A percentile compares a stretch with the other conserved stretches of the same genome.
These are phyloP conservation scores for Gorsachius magnificus DNA, from an alignment of 2,797 vertebrate genomes.

Conservation along the genomic window DNA sequence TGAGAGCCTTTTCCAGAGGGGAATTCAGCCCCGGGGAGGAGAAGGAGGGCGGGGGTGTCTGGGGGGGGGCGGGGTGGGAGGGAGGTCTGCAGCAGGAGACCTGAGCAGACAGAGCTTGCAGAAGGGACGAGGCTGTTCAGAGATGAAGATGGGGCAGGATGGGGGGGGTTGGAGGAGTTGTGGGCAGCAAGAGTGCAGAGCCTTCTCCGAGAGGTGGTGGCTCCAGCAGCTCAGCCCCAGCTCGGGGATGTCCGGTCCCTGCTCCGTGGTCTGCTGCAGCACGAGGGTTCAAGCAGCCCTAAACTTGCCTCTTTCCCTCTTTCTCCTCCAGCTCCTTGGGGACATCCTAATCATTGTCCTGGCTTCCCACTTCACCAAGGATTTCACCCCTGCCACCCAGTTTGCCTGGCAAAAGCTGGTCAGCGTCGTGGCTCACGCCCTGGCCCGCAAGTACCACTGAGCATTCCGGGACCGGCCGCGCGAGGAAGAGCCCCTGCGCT, in stretches of 20 bases:
- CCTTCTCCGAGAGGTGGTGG: not conserved
- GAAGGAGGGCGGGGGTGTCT: not conserved
- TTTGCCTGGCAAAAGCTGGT: constrained; percentile 74
- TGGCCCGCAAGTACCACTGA: constrained; percentile 78
- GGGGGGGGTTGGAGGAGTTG: no score
- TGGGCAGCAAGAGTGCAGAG: not conserved
- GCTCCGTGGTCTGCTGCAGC: rapidly evolving
- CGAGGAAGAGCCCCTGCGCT: not conserved
- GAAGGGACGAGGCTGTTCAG: not conserved
- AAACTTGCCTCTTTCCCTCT: not conserved
- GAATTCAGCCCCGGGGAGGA: not conserved
- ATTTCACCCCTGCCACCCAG: constrained; percentile 70
- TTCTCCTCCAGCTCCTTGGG: constrained; percentile 70
- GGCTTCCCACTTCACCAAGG: constrained; percentile 42
- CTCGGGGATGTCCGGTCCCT: rapidly evolving
- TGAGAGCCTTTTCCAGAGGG: no score
- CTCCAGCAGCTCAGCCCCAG: not conserved
- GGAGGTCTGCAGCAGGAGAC: not conserved
- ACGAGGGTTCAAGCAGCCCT: rapidly evolving
- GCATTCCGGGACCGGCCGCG: rapidly evolving
- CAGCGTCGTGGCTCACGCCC: constrained; percentile 51
- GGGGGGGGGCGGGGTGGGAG: not conserved
- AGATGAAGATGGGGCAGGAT: not conserved
- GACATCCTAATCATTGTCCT: constrained; percentile 72
- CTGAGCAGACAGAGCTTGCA: not conserved